These are phyloP conservation scores for Aricia agestis DNA, from an alignment of 1,140 invertebrate genomes.

Conservation along the genomic window DNA sequence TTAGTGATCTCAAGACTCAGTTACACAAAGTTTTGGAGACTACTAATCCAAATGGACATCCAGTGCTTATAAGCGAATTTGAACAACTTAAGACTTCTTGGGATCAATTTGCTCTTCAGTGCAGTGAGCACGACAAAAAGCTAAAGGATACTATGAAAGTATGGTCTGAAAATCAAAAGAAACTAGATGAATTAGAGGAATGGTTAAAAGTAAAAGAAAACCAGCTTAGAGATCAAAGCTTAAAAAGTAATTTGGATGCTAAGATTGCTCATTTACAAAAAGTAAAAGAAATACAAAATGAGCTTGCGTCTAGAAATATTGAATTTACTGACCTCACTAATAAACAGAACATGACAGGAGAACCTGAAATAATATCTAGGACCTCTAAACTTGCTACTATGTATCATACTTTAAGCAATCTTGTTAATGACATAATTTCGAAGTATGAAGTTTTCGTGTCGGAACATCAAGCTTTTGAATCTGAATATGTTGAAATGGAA, in stretches of 20 bases:
- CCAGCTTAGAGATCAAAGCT: constrained; percentile 91
- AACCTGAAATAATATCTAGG: constrained; percentile 85
- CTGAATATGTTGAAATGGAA: constrained; percentile 84
- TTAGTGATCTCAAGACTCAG: constrained; percentile 83
- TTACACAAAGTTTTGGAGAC: constrained; percentile 85
- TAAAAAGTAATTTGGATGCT: constrained; percentile 89
- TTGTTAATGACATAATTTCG: constrained; percentile 86
- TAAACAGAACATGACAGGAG: constrained; percentile 84
- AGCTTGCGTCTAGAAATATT: constrained; percentile 82
- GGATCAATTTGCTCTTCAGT: constrained; percentile 85
- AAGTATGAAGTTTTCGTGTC: constrained; percentile 90
- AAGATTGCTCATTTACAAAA: constrained; percentile 89
- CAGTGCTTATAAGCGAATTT: constrained; percentile 83
- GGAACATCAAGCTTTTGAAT: constrained; percentile 90
- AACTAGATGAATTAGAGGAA: constrained; percentile 84
- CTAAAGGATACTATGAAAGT: constrained; percentile 83
- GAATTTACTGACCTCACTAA: constrained; percentile 84
- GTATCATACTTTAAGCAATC: constrained; percentile 90
- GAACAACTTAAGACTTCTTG: constrained; percentile 86
- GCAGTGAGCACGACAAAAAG: constrained; percentile 81
- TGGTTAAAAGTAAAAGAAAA: constrained; percentile 92
- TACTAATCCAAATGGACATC: constrained; percentile 88
- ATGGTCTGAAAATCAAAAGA: constrained; percentile 87
- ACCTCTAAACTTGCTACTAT: constrained; percentile 88
- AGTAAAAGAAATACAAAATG: constrained; percentile 84